These are phyloP conservation scores for Trichogramma pretiosum DNA, from an alignment of 1,140 invertebrate genomes.

Conservation along the genomic window DNA sequence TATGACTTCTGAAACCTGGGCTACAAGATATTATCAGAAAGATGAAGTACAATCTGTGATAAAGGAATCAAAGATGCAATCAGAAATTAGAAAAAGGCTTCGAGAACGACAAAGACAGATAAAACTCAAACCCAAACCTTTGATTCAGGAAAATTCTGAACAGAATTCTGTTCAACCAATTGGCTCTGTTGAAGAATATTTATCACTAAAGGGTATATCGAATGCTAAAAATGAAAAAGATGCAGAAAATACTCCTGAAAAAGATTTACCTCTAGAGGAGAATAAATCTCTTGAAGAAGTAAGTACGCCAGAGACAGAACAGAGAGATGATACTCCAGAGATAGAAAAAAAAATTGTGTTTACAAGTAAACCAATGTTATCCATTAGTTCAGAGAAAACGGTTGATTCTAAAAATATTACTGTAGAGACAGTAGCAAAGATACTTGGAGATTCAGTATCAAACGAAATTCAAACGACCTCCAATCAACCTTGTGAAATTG, in stretches of 20 bases:
- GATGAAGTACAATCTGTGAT: constrained; percentile 44
- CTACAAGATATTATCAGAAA: constrained; percentile 40
- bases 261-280: background rate
- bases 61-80: constrained; percentile 45
- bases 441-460: too few relatives aligned
- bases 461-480: too few relatives aligned
- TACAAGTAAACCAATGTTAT: too few relatives aligned
- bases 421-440: too few relatives aligned
- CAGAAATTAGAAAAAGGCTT: constrained; percentile 42
- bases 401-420: too few relatives aligned
- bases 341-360: too few relatives aligned
- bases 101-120: constrained; percentile 37
- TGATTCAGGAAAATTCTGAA: constrained; percentile 14
- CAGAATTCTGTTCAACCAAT: background rate
- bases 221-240: background rate
- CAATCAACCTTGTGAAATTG: too few relatives aligned
- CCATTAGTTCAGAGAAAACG: too few relatives aligned
- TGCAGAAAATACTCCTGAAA: background rate
- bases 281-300: background rate
- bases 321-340: too few relatives aligned
- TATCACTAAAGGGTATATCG: constrained; percentile 31
- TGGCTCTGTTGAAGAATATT: constrained; percentile 42
- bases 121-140: constrained; percentile 32
- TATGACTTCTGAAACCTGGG: constrained; percentile 36
- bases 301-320: too few relatives aligned